A percentile compares a stretch with the other conserved stretches of the same genome.
Evolutionary conservation across 2,888 invertebrate species (phyloP).

Genomic region (Lasioglossum lativentre): DNA sequence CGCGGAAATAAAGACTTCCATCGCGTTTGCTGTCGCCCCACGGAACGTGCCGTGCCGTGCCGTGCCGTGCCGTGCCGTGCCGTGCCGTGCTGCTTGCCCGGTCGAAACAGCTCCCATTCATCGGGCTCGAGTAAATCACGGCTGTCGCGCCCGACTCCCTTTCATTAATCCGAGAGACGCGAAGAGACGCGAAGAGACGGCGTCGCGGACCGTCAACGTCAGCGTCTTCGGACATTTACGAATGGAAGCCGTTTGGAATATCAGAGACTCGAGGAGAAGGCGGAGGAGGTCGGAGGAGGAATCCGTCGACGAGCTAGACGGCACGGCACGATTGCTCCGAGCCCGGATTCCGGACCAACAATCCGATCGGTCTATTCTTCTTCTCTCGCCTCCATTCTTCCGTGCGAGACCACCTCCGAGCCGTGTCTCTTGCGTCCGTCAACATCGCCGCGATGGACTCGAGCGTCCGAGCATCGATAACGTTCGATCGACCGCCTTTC

Average conservation of each 20-base stretch:
- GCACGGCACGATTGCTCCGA: not conserved
- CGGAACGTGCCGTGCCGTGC: not conserved
- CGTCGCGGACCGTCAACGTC: slow-evolving; percentile 12
- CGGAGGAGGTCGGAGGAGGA: not conserved
- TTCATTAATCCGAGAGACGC: slow-evolving; percentile 1
- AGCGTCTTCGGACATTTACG: slow-evolving; percentile 12
- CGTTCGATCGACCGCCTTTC: not conserved
- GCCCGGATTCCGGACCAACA: not conserved
- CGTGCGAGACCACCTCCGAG: not conserved
- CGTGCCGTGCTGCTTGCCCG: too few relatives aligned
- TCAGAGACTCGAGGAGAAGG: not conserved
- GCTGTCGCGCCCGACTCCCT: not conserved
- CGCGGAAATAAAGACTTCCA: not conserved
- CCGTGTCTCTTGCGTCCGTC: not conserved
- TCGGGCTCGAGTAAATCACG: not conserved
- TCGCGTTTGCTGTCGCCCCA: not conserved
- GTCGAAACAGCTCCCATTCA: not conserved
- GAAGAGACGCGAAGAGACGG: not conserved
- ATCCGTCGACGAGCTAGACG: not conserved
- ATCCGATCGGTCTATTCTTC: slow-evolving; percentile 7
- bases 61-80: not conserved
- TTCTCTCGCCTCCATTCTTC: not conserved
- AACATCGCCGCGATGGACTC: not conserved
- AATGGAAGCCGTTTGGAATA: slow-evolving; percentile 11
- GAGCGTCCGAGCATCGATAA: not conserved